Evolutionary conservation across 2,888 invertebrate species (phyloP), one percentile per base, ranked within the genome.

Genomic region (Trichopoda pennipes): DNA sequence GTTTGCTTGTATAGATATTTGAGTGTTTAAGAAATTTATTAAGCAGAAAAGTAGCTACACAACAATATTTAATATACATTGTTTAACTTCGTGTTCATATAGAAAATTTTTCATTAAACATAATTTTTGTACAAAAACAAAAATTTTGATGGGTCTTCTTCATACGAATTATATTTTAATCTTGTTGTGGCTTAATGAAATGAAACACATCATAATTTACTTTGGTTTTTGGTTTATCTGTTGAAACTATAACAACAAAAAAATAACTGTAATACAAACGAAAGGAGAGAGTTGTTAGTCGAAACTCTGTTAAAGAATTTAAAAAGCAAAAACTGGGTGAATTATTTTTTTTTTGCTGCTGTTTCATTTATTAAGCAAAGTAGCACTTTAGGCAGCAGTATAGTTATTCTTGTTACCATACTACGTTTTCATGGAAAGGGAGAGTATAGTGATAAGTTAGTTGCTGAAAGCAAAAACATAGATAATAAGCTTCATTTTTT

Each of bases 91-190:
- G 38, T 56, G 19, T 55, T 64, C 32, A 47, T 19, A 12, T 64
- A 44, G 28, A 12, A 55, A 47, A 1, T 56, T 47, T 63, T 64
- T 74, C 56, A 74, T 74, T n/a, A 49, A 64, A 19, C 61, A 23
- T 32, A 61, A 64, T 12, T 77, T 51, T 3, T 44, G 14, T 12
- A 55, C 32, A 63, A 61, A 32, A 53, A 23, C 21, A 35, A 14
- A 76, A 69, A 17, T 21, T 68, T 28, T 19, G 4, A 38, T 17
- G 28, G 56, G 12, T 38, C 28, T 49, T 38, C 28, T 49, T 28
- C 53, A 38, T 55, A 3, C n/a, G 38, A 64, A 58, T 72, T 64
- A 78, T 78, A 53, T 64, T 44, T 16, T 23, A 60, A 28, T 66
- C 72, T 17, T 55, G 42, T 66, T 72, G 56, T 19, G 56, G 47